Percentiles rank a stretch among this genome's conserved stretches.
phyloP scores from a whole-genome alignment of 1,140 invertebrate genomes.

The Paraescarpia echinospica region DNA sequence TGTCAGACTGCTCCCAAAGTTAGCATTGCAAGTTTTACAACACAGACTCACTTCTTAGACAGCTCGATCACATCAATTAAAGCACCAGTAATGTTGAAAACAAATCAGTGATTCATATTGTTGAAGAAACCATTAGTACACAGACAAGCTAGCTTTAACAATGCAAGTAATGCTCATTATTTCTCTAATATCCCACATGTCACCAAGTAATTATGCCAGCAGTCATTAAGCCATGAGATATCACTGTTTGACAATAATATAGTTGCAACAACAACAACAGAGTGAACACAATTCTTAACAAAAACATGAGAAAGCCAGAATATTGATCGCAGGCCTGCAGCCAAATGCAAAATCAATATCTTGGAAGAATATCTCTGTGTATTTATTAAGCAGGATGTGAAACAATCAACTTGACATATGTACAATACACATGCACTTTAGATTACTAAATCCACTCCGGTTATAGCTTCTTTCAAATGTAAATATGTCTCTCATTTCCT shows the following conservation, averaged over 20 bases:
- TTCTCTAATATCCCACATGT: not conserved
- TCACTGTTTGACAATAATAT: not conserved
- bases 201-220: not conserved
- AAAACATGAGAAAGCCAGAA: not conserved
- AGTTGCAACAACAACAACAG: too few species aligned
- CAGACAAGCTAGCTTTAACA: not conserved
- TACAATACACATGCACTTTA: not conserved
- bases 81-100: not conserved
- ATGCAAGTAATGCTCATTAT: not conserved
- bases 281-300: not conserved
- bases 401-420: not conserved
- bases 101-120: not conserved
- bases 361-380: not conserved
- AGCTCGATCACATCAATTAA: not conserved
- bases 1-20: too few species aligned
- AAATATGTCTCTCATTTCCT: not conserved
- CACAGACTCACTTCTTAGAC: not conserved
- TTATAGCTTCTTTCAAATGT: not conserved
- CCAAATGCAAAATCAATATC: constrained; percentile 6
- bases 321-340: not conserved
- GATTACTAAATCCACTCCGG: not conserved
- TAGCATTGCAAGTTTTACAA: not conserved
- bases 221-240: not conserved
- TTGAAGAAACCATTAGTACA: not conserved
- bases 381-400: not conserved